Base-by-base conservation (phyloP, 2,113 vertebrate genomes). In the Equus quagga region DNA sequence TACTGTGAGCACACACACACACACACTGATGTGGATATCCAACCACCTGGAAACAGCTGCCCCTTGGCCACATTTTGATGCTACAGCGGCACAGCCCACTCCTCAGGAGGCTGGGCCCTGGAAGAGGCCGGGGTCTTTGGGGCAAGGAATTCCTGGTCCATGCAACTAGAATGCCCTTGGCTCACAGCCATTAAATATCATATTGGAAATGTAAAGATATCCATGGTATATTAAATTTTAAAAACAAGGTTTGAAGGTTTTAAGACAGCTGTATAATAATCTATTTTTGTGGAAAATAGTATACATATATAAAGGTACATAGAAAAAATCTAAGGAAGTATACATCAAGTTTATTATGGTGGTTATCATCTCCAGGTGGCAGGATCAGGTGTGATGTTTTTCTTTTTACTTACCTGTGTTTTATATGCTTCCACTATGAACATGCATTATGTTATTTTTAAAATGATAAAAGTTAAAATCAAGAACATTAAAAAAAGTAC, bases 401-500 rank as follows among this genome's bases (percentile, higher is more conserved):
- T 92, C 46, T 89, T 85, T 65, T 95, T 81, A 88, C 17, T 90
- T 78, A 86, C 7, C 31, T 95, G 5, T 36, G 87, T 92, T 90
- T 93, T 79, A 72, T 56, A n/a, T 78, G 73, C 44, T 94, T 96
- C 54, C 87, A 75, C 54, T 76, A 90, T 70, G 65, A 83, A 69
- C n/a, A 69, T 69, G 12, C 24, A 73, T 84, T 65, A n/a, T 76
- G 24, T 60, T 56, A 79, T 75, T 90, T 89, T 18, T 23, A 41
- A 78, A 76, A 76, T 69, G 91, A 91, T 93, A 41, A 46, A 85
- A 73, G 60, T 85, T 86, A 64, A 97, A 92, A 87, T 79, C 1
- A 87, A 94, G 97, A 90, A 44, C 54, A 89, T n/a, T 79, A 94
- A 93, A 96, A 90, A 49, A 36, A 33, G 4, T 19, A 79, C 64